Percentiles rank a stretch among this genome's conserved stretches.
Evolutionary conservation across 2,113 vertebrate species (phyloP).

Genomic region (Argyrosomus japonicus): DNA sequence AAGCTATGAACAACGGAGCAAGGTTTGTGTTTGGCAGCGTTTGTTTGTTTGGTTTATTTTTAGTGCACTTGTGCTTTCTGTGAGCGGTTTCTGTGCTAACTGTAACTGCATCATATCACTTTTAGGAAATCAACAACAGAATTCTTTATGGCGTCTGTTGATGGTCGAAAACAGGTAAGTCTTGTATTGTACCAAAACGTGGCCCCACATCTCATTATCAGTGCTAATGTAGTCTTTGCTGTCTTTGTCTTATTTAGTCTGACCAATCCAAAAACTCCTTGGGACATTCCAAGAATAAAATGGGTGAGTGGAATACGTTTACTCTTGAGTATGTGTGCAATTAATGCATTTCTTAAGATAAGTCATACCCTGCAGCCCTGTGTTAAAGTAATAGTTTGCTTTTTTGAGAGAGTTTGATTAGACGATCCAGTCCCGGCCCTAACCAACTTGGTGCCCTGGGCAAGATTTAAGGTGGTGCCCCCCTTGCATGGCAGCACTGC

Average conservation of each 20-base stretch:
- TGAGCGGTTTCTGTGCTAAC: conserved; percentile 3
- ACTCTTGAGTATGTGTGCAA: neutral
- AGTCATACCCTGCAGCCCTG: neutral
- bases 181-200: neutral
- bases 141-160: conserved; percentile 34
- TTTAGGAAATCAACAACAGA: conserved; percentile 73
- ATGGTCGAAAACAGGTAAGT: conserved; percentile 72
- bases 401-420: neutral
- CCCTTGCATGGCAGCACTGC: too few relatives aligned
- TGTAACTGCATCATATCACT: neutral
- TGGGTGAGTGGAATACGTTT: conserved; percentile 72
- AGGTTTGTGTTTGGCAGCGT: conserved; percentile 57
- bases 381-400: neutral
- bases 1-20: conserved; percentile 34
- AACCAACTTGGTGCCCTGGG: too few relatives aligned
- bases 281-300: conserved; percentile 80
- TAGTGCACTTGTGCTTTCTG: neutral
- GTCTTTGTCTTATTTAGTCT: conserved; percentile 66
- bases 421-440: too few relatives aligned
- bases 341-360: neutral
- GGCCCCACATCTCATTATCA: neutral
- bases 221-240: conserved; percentile 28
- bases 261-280: conserved; percentile 75
- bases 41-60: neutral
- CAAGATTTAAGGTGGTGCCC: too few relatives aligned